These are phyloP conservation scores for Dicrostonyx torquatus DNA, from an alignment of 2,797 vertebrate genomes.

Conservation along the genomic window DNA sequence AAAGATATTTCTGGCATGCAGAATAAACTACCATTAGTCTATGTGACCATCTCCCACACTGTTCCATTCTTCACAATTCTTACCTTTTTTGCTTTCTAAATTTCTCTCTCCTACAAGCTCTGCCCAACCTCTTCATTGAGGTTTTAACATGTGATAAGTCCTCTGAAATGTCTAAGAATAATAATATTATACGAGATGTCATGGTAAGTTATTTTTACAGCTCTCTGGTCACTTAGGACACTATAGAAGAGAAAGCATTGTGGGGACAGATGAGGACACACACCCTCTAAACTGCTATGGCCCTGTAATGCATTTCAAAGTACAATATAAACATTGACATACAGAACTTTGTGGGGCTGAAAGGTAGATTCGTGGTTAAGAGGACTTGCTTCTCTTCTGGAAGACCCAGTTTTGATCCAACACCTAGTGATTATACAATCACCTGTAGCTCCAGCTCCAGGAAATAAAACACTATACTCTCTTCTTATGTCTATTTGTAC, in stretches of 20 bases:
- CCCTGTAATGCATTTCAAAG: not conserved
- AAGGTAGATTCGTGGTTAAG: not conserved
- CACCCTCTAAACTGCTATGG: not conserved
- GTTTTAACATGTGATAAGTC: not conserved
- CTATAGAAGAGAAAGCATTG: not conserved
- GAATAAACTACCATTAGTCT: not conserved
- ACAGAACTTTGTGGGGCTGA: not conserved
- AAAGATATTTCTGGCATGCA: not conserved
- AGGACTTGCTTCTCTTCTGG: not conserved
- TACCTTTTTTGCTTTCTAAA: not conserved
- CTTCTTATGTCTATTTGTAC: not conserved
- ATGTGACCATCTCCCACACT: not conserved
- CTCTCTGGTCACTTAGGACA: slow-evolving; percentile 1
- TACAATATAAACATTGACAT: slow-evolving; percentile 40
- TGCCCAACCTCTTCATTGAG: not conserved
- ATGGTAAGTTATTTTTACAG: slow-evolving; percentile 20
- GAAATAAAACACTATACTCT: not conserved
- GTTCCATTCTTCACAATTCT: not conserved
- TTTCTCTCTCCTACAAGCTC: not conserved
- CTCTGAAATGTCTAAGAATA: slow-evolving; percentile 41
- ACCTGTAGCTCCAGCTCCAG: not conserved
- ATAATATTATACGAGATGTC: not conserved
- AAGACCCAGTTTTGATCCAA: not conserved
- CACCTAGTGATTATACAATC: not conserved
- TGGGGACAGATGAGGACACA: not conserved